phyloP scores from a whole-genome alignment of 2,797 vertebrate genomes.

The Falco concolor region DNA sequence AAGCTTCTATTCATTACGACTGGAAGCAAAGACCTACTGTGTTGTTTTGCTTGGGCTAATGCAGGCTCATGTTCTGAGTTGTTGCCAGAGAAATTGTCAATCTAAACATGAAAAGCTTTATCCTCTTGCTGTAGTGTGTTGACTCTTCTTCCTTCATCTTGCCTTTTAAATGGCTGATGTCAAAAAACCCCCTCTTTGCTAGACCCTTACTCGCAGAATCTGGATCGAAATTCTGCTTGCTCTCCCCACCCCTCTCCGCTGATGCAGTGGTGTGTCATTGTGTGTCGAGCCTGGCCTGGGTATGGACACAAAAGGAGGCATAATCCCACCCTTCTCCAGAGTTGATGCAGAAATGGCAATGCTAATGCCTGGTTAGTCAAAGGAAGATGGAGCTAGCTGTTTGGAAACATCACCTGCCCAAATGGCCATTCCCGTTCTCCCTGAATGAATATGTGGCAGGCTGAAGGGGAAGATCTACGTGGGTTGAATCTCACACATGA shows the following conservation, averaged over 20 bases:
- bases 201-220: neutral
- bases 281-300: neutral
- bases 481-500: conserved; percentile 52
- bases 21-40: neutral
- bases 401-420: neutral
- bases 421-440: neutral
- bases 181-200: neutral
- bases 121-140: neutral
- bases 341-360: neutral
- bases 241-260: neutral
- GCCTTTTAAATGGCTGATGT: neutral
- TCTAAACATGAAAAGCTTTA: neutral
- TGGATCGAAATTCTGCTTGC: neutral
- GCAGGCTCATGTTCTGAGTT: neutral
- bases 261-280: neutral
- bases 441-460: conserved; percentile 13
- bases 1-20: neutral
- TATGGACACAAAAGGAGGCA: neutral
- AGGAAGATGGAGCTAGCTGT: neutral
- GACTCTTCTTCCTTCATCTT: neutral
- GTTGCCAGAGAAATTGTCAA: neutral
- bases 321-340: neutral
- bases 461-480: neutral
- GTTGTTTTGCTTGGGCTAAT: neutral
- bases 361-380: neutral